phyloP scores from a whole-genome alignment of 2,797 vertebrate genomes.

The Rhabdomys pumilio region DNA sequence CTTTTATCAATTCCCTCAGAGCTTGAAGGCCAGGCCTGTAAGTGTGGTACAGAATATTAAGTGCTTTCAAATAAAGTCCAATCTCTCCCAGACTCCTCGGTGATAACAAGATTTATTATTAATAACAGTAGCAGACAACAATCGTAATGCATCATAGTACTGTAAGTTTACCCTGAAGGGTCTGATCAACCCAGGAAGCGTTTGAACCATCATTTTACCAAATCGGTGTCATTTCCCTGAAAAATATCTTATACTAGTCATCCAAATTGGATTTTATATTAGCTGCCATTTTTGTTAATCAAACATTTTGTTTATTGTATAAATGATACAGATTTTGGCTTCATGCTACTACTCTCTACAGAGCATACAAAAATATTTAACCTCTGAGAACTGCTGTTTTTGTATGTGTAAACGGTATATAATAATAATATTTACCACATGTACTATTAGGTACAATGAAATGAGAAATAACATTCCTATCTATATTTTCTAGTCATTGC shows the following conservation, averaged over 20 bases:
- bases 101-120: constrained; percentile 65
- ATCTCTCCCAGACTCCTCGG: constrained; percentile 46
- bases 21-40: constrained; percentile 42
- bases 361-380: constrained; percentile 7
- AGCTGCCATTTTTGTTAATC: constrained; percentile 10
- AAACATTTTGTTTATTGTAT: background rate
- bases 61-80: constrained; percentile 69
- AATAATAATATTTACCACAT: background rate
- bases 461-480: background rate
- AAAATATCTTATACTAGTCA: background rate
- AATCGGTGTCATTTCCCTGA: background rate
- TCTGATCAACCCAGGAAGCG: background rate
- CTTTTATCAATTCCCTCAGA: constrained; percentile 66
- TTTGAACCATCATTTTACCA: background rate
- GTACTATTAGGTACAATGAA: background rate
- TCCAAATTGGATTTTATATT: background rate
- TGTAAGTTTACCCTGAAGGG: constrained; percentile 10
- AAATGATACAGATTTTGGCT: background rate
- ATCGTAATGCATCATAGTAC: constrained; percentile 26
- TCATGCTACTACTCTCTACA: background rate
- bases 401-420: background rate
- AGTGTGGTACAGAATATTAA: constrained; percentile 74
- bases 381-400: background rate
- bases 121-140: constrained; percentile 47
- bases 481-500: constrained; percentile 9